Percentiles rank a stretch among this genome's conserved stretches.
These are phyloP conservation scores for Dicycla oo DNA, from an alignment of 2,888 invertebrate species.

Conservation along the genomic window DNA sequence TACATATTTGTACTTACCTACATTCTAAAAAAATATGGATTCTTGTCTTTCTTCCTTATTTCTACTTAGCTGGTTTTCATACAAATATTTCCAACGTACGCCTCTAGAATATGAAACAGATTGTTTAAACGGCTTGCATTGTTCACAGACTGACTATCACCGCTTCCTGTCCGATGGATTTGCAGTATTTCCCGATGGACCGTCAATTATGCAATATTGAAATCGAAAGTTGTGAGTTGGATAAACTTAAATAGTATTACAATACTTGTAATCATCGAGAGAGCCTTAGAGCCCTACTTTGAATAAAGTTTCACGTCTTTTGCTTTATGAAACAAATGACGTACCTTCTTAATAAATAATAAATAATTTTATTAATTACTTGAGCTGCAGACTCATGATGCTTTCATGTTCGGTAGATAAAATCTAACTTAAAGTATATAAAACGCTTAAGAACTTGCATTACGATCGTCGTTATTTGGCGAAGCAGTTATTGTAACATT, in stretches of 20 bases:
- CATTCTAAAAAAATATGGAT: background rate
- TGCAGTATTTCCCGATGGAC: constrained; percentile 99
- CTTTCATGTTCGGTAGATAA: constrained; percentile 74
- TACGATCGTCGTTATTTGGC: constrained; percentile 58
- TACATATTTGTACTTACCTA: no score
- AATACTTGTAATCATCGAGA: constrained; percentile 49
- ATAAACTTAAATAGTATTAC: constrained; percentile 37
- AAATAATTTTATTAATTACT: constrained; percentile 52
- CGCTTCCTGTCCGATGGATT: constrained; percentile 98
- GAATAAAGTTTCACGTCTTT: constrained; percentile 51
- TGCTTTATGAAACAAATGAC: constrained; percentile 64
- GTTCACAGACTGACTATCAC: constrained; percentile 96
- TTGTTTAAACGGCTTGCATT: constrained; percentile 31
- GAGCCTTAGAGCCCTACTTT: constrained; percentile 39
- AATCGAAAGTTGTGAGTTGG: constrained; percentile 98
- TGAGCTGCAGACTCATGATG: constrained; percentile 69
- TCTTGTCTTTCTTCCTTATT: background rate
- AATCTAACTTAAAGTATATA: constrained; percentile 63
- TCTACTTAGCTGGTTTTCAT: background rate
- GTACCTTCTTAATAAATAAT: constrained; percentile 41
- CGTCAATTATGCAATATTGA: constrained; percentile 98
- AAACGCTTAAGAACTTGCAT: constrained; percentile 68
- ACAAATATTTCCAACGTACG: background rate
- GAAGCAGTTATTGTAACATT: constrained; percentile 63
- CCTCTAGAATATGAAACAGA: background rate